Evolutionary conservation across 1,140 invertebrate genomes (phyloP).

Genomic region (Drosophila yakuba): DNA sequence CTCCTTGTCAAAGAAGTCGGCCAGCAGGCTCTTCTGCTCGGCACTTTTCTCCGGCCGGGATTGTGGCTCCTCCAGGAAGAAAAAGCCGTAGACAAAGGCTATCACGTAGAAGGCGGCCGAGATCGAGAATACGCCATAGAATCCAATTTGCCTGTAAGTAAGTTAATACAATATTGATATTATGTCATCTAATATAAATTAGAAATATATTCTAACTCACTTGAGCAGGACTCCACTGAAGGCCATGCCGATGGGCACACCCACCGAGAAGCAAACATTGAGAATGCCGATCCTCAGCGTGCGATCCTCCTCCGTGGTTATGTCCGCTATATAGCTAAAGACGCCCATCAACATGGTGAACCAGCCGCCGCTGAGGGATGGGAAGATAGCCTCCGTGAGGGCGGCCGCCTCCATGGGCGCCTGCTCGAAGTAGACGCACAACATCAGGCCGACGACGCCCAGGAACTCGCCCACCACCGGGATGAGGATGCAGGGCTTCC

Average conservation of each 20-base stretch:
- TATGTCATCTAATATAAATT: too few relatives aligned
- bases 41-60: conserved; percentile 65
- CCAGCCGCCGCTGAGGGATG: conserved; percentile 91
- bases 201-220: conserved; percentile 64
- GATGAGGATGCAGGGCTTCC: conserved; percentile 93
- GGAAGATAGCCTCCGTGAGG: conserved; percentile 91
- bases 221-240: conserved; percentile 89
- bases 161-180: too few relatives aligned
- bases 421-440: conserved; percentile 91
- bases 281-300: conserved; percentile 93
- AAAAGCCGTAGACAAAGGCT: conserved; percentile 89
- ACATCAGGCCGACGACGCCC: conserved; percentile 90
- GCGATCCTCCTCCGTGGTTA: conserved; percentile 91
- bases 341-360: conserved; percentile 95
- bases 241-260: conserved; percentile 91
- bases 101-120: conserved; percentile 90
- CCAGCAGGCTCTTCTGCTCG: conserved; percentile 73
- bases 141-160: conserved; percentile 88
- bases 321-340: conserved; percentile 95
- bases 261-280: conserved; percentile 92
- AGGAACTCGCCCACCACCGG: conserved; percentile 93
- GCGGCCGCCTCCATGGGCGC: conserved; percentile 92
- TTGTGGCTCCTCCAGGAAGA: conserved; percentile 71
- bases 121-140: conserved; percentile 92
- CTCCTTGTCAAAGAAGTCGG: conserved; percentile 90